Percentiles rank a stretch among this genome's conserved stretches.
These are phyloP conservation scores for Cabera pusaria DNA, from an alignment of 2,888 invertebrate species.

Conservation along the genomic window DNA sequence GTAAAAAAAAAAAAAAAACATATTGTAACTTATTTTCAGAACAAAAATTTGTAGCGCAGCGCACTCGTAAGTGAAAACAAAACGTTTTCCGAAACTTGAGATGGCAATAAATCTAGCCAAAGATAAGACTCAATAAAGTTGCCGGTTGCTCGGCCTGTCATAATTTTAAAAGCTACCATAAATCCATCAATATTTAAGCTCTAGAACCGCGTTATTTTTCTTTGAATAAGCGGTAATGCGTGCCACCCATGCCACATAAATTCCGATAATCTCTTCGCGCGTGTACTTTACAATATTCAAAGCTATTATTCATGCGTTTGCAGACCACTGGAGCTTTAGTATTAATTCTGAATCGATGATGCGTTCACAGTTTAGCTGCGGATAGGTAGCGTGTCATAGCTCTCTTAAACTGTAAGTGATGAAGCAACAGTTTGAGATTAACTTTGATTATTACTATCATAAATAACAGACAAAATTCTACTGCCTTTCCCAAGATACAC, in stretches of 20 bases:
- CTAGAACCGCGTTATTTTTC: conserved; percentile 18
- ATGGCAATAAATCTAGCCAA: conserved; percentile 26
- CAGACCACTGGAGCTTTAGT: conserved; percentile 2
- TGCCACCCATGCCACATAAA: conserved; percentile 14
- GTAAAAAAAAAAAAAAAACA: too few species aligned
- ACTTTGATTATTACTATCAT: too few species aligned
- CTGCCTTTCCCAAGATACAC: too few species aligned
- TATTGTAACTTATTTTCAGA: too few species aligned
- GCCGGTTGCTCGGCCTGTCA: conserved; percentile 49
- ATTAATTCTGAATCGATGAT: background rate
- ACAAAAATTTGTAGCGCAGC: conserved; percentile 4
- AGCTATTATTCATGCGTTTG: conserved; percentile 7
- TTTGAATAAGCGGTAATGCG: conserved; percentile 10
- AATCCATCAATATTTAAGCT: conserved; percentile 69
- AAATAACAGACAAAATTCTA: too few species aligned
- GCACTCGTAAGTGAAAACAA: conserved; percentile 26
- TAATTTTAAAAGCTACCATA: conserved; percentile 76
- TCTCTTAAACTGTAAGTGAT: too few species aligned
- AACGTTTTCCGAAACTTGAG: conserved; percentile 14
- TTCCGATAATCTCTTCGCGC: conserved; percentile 16
- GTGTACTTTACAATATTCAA: conserved; percentile 11
- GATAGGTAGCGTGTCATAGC: too few species aligned
- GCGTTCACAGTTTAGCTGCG: background rate
- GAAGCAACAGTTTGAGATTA: too few species aligned
- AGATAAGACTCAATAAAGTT: conserved; percentile 38